Base-by-base conservation (phyloP, 1,140 invertebrate species). In the Ostrea edulis region DNA sequence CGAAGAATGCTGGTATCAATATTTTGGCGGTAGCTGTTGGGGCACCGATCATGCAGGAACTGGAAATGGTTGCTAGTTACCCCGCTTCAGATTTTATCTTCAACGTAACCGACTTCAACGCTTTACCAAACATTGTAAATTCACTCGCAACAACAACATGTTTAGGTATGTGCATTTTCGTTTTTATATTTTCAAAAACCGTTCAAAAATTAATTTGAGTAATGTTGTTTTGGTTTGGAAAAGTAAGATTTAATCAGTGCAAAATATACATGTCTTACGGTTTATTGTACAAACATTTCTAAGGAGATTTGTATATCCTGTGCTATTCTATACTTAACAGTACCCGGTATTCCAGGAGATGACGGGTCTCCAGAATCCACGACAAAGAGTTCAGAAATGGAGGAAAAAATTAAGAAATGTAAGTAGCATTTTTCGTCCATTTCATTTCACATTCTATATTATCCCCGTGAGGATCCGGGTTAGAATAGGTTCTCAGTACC, bases 21-120 rank as follows among this genome's bases (percentile, higher is more conserved):
- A 68, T 93, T 4, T 91, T 93, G 58, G 89, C 89, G 53, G 90
- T 93, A 8, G 91, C 91, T 7, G 92, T 93, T 9, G 91, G 91
- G 12, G 35, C 51, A 7, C 87, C 87, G 0, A 84, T 91, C 0
- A 87, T 91, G 29, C 84, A 86, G 17, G 92, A 93, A 88, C 52
- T 92, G 20, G 29, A 87, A 52, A 86, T 54, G 8, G 89, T 92
- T 14, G 91, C 92, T 17, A 91, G 90, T 58, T 62, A 90, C 22
- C 92, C 92, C 0, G 82, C 87, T 14, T 84, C 86, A 20, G 82
- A 86, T 20, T 90, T 90, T 71, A 86, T 92, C 68, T 92, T 92
- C 83, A 83, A 58, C 20, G 92, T 93, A 62, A 89, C 89, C 11
- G 88, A 90, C 44, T 93, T 89, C 53, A 81, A 89, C 12, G 89